Percentiles rank a stretch among this genome's conserved stretches.
These are phyloP conservation scores for Temnothorax unifasciatus DNA, from an alignment of 2,888 invertebrate species.

Conservation along the genomic window DNA sequence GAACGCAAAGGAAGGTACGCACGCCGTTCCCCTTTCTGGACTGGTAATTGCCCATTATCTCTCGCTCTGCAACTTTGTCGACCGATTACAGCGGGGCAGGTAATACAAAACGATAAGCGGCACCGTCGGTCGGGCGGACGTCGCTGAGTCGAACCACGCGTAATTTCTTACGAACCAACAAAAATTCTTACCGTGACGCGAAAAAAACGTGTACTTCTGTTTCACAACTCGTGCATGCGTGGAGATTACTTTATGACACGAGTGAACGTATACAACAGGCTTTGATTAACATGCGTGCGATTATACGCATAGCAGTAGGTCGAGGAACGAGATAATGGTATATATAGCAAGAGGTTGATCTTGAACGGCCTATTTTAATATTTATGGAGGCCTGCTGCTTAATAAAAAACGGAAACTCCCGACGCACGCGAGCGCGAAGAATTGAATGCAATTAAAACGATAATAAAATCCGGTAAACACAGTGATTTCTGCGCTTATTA, in stretches of 20 bases:
- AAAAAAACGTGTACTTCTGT: background rate
- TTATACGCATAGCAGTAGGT: background rate
- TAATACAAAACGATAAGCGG: slow-evolving; percentile 42
- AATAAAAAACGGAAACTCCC: background rate
- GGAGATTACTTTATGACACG: background rate
- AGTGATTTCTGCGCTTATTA: slow-evolving; percentile 12
- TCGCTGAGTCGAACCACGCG: background rate
- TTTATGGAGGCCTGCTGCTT: slow-evolving; percentile 1
- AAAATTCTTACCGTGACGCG: background rate
- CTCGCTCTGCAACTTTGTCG: slow-evolving; percentile 47
- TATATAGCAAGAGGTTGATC: slow-evolving; percentile 17
- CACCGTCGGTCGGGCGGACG: slow-evolving; percentile 9
- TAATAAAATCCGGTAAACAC: background rate
- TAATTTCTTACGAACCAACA: slow-evolving; percentile 3
- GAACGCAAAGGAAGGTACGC: slow-evolving; percentile 37
- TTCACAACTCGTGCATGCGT: background rate
- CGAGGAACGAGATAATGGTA: slow-evolving; percentile 14
- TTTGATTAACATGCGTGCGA: background rate
- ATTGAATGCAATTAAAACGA: background rate
- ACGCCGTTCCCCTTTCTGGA: slow-evolving; percentile 10
- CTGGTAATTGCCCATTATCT: slow-evolving; percentile 37
- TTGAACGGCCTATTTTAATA: slow-evolving; percentile 30
- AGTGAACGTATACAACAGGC: background rate
- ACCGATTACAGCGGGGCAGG: slow-evolving; percentile 24
- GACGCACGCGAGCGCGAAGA: background rate